These are phyloP conservation scores for Takifugu bimaculatus DNA, from an alignment of 2,113 vertebrate species.

Conservation along the genomic window DNA sequence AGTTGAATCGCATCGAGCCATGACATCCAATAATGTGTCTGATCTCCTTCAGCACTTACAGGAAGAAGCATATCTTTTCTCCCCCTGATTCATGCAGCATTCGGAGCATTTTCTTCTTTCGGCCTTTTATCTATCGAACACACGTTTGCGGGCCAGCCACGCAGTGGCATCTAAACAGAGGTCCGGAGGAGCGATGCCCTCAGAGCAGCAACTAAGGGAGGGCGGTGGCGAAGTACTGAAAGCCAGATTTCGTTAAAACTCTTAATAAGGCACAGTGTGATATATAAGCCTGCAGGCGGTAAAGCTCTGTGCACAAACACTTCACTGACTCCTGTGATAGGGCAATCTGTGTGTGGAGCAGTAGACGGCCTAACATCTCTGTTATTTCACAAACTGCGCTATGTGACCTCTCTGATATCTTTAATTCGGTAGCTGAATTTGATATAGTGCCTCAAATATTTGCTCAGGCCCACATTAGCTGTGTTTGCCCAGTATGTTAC, in stretches of 20 bases:
- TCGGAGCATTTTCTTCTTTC: constrained; percentile 43
- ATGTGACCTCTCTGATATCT: constrained; percentile 72
- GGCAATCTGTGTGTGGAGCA: constrained; percentile 61
- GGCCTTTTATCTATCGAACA: constrained; percentile 53
- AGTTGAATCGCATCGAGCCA: constrained; percentile 57
- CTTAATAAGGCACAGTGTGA: constrained; percentile 72
- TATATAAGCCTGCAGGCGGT: constrained; percentile 60
- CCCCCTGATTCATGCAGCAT: constrained; percentile 34
- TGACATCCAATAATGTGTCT: constrained; percentile 56
- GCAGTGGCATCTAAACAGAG: constrained; percentile 40
- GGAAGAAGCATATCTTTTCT: constrained; percentile 40
- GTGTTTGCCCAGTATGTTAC: constrained; percentile 69
- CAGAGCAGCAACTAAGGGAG: constrained; percentile 33
- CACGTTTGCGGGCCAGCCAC: constrained; percentile 41
- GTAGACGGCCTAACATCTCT: constrained; percentile 61
- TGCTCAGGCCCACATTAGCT: constrained; percentile 63
- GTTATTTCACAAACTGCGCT: constrained; percentile 68
- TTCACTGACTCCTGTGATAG: constrained; percentile 60
- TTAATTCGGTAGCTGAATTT: constrained; percentile 72
- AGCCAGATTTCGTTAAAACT: constrained; percentile 72
- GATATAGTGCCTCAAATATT: constrained; percentile 77
- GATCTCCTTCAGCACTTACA: constrained; percentile 39
- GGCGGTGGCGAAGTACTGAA: constrained; percentile 46
- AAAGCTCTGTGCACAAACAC: constrained; percentile 69
- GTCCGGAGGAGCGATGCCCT: constrained; percentile 49